Conservation (phyloP, 2,888 invertebrate species). For the Arrhopalites spinosus region DNA sequence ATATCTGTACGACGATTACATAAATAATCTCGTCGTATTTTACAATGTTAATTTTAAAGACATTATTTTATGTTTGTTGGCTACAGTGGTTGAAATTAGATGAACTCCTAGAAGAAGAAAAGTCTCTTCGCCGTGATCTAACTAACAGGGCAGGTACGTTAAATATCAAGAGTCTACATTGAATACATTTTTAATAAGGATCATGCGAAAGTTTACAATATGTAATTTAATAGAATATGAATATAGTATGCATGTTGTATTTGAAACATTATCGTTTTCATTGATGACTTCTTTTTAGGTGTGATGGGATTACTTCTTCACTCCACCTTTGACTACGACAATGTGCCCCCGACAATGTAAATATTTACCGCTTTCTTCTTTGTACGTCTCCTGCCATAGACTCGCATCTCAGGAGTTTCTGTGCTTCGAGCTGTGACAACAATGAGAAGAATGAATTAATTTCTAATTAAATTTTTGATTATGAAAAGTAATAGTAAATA, state of each 20-base stretch:
- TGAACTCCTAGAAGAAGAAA: slow-evolving; percentile 90
- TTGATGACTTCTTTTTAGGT: background rate
- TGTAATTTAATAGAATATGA: too few species aligned
- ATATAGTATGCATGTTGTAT: too few species aligned
- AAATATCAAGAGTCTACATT: too few species aligned
- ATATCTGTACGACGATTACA: too few species aligned
- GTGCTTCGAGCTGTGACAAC: background rate
- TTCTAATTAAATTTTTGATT: too few species aligned
- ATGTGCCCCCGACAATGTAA: slow-evolving; percentile 4
- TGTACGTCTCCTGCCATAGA: slow-evolving; percentile 19
- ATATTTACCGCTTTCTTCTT: slow-evolving; percentile 27
- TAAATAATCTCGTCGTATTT: too few species aligned
- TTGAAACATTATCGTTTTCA: too few species aligned
- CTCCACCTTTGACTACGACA: slow-evolving; percentile 91
- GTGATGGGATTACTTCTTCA: slow-evolving; percentile 88
- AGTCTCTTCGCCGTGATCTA: slow-evolving; percentile 75
- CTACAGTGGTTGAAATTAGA: slow-evolving; percentile 92
- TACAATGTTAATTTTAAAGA: background rate
- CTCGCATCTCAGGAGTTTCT: slow-evolving; percentile 41
- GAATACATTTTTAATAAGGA: too few species aligned
- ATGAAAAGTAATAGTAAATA: too few species aligned
- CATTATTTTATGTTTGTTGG: background rate
- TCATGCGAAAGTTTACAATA: too few species aligned
- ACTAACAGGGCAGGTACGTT: slow-evolving; percentile 75
- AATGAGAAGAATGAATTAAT: too few species aligned